phyloP scores from a whole-genome alignment of 2,797 vertebrate species.

The Brachyrhaphis roseni region DNA sequence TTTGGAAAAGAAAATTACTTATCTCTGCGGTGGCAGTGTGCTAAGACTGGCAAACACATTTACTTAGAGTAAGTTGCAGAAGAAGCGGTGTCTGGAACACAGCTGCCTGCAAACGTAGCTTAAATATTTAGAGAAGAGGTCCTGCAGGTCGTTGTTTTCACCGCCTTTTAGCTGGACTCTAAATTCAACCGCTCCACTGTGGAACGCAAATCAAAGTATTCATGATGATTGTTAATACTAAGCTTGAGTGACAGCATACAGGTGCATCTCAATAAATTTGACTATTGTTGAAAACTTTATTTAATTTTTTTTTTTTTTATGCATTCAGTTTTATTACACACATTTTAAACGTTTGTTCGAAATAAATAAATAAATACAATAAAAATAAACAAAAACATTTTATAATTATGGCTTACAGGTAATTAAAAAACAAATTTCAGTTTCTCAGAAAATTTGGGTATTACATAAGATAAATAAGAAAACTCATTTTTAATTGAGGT shows the following conservation, averaged over 20 bases:
- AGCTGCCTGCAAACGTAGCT: constrained; percentile 59
- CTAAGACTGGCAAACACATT: constrained; percentile 80
- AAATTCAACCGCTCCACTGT: constrained; percentile 46
- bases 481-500: too few species aligned
- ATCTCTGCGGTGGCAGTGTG: constrained; percentile 75
- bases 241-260: constrained; percentile 54
- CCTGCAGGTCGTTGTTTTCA: constrained; percentile 39
- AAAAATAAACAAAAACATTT: too few species aligned
- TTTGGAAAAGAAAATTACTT: constrained; percentile 96
- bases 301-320: background rate
- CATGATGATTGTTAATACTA: constrained; percentile 46
- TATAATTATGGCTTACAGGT: background rate
- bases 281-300: background rate
- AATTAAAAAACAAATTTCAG: background rate
- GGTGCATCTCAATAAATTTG: background rate
- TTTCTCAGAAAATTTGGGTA: background rate
- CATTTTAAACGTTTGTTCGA: background rate
- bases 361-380: too few species aligned
- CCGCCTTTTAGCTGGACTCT: constrained; percentile 52
- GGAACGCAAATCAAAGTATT: constrained; percentile 40
- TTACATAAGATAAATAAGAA: background rate
- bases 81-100: constrained; percentile 57
- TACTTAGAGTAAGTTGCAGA: constrained; percentile 64
- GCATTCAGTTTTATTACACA: background rate
- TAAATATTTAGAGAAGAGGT: constrained; percentile 45